Evolutionary conservation across 2,888 invertebrate genomes (phyloP), one percentile per base, ranked within the genome.

Genomic region (Stenotaenia linearis): DNA sequence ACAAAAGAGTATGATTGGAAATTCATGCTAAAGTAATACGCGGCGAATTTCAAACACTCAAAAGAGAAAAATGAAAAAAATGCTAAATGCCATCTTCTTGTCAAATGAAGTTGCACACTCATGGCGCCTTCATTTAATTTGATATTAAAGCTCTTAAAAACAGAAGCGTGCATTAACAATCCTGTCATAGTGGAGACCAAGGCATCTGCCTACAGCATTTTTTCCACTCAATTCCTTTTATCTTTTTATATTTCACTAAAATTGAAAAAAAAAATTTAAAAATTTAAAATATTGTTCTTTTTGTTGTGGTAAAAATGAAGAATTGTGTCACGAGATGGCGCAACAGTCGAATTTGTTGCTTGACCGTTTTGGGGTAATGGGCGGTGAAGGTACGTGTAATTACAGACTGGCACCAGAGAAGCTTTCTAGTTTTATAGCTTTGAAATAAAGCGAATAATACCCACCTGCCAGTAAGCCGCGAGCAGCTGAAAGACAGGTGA

Each of bases 131-230:
- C 78, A 78, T 78, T 78, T 78, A 78, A 45, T 78, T 78, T 78
- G 50, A 78, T 78, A 78, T 78, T 78, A 78, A 78, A 78, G 78
- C 78, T 78, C 21, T 78, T 78, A 78, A 78, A 78, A 78, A 78
- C 78, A 78, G 45, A 78, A 25, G 78, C 21, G 23, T 23, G 78
- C 40, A 78, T 78, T 78, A 50, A 50, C 23, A 78, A 78, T 78
- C 28, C 78, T 78, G 78, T 78, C 78, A 78, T 18, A 78, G 50
- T 45, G 23, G 25, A 50, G 50, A 6, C 50, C 1, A 0, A 37
- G 37, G 10, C 37, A n/a, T n/a, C n/a, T n/a, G n/a, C n/a, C n/a
- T n/a, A n/a, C n/a, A n/a, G n/a, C n/a, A n/a, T n/a, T n/a, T n/a
- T n/a, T n/a, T n/a, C n/a, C n/a, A n/a, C n/a, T n/a, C n/a, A n/a